Evolutionary conservation across 2,113 vertebrate genomes (phyloP).

Genomic region (Poeciliopsis retropinna): DNA sequence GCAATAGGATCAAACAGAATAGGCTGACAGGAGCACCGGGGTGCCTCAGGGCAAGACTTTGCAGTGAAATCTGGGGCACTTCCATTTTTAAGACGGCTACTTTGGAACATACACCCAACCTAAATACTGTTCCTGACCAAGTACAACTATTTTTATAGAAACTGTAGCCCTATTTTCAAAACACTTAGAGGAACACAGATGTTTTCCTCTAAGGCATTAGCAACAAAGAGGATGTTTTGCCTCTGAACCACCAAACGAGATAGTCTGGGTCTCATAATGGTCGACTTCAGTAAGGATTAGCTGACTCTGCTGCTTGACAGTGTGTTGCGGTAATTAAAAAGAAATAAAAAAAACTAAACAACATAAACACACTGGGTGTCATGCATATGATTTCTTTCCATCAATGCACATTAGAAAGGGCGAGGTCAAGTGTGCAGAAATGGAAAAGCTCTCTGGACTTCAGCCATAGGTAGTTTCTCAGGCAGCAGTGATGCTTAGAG

Average conservation of each 20-base stretch:
- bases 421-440: not conserved
- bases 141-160: not conserved
- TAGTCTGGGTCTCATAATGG: no score
- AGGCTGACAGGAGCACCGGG: not conserved
- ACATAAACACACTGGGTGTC: not conserved
- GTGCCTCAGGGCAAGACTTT: not conserved
- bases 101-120: not conserved
- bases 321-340: no score
- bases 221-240: no score
- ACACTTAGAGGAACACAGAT: not conserved
- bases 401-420: not conserved
- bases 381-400: not conserved
- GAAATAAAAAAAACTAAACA: not conserved
- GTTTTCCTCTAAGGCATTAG: no score
- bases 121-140: slow-evolving; percentile 1
- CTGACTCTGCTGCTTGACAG: no score
- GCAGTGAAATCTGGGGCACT: not conserved
- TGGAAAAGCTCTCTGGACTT: not conserved
- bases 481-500: no score
- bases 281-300: no score
- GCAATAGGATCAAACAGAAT: not conserved
- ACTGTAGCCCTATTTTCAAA: not conserved
- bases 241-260: no score
- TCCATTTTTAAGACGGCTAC: not conserved
- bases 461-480: not conserved